Conservation (phyloP, 1,140 invertebrate species). For the Trachelipus rathkii region DNA sequence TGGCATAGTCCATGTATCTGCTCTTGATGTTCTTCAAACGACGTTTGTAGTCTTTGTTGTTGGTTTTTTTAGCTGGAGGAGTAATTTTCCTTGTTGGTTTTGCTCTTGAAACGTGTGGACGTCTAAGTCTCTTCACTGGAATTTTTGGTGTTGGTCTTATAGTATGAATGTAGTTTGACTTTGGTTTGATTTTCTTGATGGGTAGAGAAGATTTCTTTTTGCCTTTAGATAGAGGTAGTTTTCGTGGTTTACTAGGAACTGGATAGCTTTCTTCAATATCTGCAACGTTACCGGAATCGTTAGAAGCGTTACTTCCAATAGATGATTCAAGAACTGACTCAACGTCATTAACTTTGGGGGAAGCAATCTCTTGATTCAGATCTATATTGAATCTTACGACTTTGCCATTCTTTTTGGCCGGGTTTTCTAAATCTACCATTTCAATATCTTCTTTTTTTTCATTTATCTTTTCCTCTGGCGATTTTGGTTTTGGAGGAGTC, state of each 20-base stretch:
- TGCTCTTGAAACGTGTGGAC: not conserved
- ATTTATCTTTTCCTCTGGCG: not conserved
- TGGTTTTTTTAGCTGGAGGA: not conserved
- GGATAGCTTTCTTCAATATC: slow-evolving; percentile 20
- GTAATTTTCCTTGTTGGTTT: slow-evolving; percentile 1
- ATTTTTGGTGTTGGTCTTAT: not conserved
- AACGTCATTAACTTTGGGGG: slow-evolving; percentile 2
- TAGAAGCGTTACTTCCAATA: slow-evolving; percentile 27
- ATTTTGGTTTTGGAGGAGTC: not conserved
- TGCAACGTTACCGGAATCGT: slow-evolving; percentile 31
- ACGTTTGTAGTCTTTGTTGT: slow-evolving; percentile 16
- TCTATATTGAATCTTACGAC: not conserved
- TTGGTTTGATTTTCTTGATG: slow-evolving; percentile 17
- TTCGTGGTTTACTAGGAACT: not conserved
- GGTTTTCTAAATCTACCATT: not conserved
- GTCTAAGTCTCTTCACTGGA: slow-evolving; percentile 1
- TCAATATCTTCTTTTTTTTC: not conserved
- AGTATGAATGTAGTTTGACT: slow-evolving; percentile 7
- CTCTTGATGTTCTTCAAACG: slow-evolving; percentile 35
- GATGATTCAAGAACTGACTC: slow-evolving; percentile 27
- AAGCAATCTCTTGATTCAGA: slow-evolving; percentile 29
- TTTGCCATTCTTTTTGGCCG: not conserved
- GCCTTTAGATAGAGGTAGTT: not conserved
- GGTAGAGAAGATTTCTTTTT: slow-evolving; percentile 1
- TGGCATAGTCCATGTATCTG: slow-evolving; percentile 26